Evolutionary conservation across 2,113 vertebrate genomes (phyloP), one percentile per base, ranked within the genome.

Genomic region (Ciconia boyciana): DNA sequence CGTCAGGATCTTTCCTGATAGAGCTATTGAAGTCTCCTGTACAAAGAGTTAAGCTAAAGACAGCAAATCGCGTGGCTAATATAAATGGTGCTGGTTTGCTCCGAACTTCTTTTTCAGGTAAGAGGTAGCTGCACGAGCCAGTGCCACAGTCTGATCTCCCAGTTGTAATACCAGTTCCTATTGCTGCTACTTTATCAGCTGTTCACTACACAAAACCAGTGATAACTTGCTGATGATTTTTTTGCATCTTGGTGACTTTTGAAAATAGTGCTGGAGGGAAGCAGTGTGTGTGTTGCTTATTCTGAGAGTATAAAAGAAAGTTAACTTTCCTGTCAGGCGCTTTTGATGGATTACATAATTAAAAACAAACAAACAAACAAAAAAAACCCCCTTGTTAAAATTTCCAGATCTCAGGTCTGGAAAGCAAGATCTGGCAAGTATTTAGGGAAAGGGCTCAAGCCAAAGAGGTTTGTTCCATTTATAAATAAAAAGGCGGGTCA

Each of bases 111-210:
- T 15, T 25, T 32, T 28, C 26, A 49, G 61, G 8, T 24, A 15
- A 9, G 39, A 72, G 44, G 11, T 60, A 26, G 18, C 9, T 75
- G 39, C 8, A 0, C 3, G 24, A 81, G 20, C 57, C 22, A 9
- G n/a, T 66, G 7, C 34, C 7, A 2, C 16, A 5, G 4, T 13
- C 41, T 46, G 52, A 14, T 66, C 87, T 57, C 29, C 62, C 17
- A 19, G 19, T 8, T 57, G 26, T 16, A 19, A 12, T 6, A 3
- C 13, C 4, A 9, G 16, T 25, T 78, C 46, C 54, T 18, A 0
- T 5, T 41, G 44, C 28, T 55, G 55, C 61, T 58, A 2, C 61
- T 61, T 3, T 1, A 1, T 28, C 18, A 41, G 13, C 16, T 70
- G 24, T 26, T 69, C 13, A 7, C 61, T 13, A 5, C 21, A 5